Evolutionary conservation across 2,113 vertebrate genomes (phyloP).

Genomic region (Diphyllodes magnificus): DNA sequence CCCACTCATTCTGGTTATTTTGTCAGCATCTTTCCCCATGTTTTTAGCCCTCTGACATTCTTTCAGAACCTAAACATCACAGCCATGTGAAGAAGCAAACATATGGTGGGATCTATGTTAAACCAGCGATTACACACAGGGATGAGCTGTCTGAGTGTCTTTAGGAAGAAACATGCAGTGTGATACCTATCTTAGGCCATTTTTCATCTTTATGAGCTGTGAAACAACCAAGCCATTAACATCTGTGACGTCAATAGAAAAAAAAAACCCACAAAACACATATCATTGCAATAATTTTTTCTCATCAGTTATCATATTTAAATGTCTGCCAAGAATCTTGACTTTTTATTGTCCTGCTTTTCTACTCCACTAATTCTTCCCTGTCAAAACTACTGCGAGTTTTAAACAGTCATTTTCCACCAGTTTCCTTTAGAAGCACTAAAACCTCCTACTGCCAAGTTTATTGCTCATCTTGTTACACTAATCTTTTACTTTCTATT

Average conservation of each 20-base stretch:
- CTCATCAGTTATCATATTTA: background rate
- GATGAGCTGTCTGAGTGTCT: background rate
- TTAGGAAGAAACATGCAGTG: background rate
- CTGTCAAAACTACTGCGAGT: background rate
- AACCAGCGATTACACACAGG: background rate
- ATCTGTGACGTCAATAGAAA: background rate
- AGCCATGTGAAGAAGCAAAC: background rate
- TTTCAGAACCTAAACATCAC: background rate
- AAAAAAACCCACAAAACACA: background rate
- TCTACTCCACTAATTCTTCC: background rate
- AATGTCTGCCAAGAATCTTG: background rate
- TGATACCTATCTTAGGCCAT: background rate
- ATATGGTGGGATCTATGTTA: background rate
- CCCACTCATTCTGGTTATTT: background rate
- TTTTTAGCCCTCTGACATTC: background rate
- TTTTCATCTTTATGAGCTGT: background rate
- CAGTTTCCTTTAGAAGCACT: background rate
- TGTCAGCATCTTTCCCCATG: background rate
- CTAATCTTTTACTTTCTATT: background rate
- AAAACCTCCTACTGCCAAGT: background rate
- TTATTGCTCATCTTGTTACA: background rate
- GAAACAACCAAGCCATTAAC: background rate
- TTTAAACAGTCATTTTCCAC: background rate
- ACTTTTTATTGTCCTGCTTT: background rate
- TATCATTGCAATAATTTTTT: background rate